Evolutionary conservation across 2,888 invertebrate genomes (phyloP), one percentile per base, ranked within the genome.

Genomic region (Ophion ventricosus): DNA sequence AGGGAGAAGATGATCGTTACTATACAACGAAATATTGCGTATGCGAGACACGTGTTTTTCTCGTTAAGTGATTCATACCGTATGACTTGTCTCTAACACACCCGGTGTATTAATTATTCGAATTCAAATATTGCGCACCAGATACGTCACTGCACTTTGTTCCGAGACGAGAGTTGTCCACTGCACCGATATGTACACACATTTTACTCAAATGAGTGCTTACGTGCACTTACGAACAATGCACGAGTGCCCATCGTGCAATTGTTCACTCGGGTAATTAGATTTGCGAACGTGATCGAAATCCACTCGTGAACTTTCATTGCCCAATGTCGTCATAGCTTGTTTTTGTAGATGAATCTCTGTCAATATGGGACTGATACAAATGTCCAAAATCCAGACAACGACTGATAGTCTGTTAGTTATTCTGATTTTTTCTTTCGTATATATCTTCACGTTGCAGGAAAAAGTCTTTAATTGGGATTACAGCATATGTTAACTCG

Each of bases 31-130:
- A 67, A 84, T 77, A 87, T 88, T 87, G 85, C 86, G 88, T 87
- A 90, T 89, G 87, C 90, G 73, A 77, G 81, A 77, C 88, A 85
- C 89, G 87, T 84, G 85, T 80, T 87, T 86, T 87, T 87, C 88
- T 88, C 88, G 88, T 90, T 87, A 89, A 90, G 87, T 90, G 90
- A 90, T 90, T 90, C 89, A 87, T 84, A 83, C 83, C 76, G 88
- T 8, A 57, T 20, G 89, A 90, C 88, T 89, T 85, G 87, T 74
- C 82, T 63, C 80, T 56, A 73, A 25, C 35, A 56, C 43, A 35
- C 72, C n/a, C 23, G 49, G 35, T 74, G 25, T 14, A 26, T n/a
- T 40, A 17, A 56, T 56, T 61, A 43, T 72, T 63, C 17, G 35
- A 35, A 17, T 25, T 11, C 59, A 54, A 64, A 69, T 69, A 70